phyloP scores from a whole-genome alignment of 2,797 vertebrate genomes.

The Hippopotamyrus pictus region DNA sequence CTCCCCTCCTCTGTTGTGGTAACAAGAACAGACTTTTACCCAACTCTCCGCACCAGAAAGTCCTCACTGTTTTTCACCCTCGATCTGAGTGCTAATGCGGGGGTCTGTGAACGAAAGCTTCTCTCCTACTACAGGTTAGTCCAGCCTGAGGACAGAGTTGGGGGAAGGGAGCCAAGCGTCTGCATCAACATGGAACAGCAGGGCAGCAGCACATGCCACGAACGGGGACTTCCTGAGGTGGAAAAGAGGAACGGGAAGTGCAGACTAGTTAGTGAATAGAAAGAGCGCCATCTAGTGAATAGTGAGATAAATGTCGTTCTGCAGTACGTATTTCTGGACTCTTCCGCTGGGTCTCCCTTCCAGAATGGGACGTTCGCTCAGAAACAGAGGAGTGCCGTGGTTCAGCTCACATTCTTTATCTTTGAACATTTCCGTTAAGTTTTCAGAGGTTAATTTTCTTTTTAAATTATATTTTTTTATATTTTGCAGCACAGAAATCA shows the following conservation, averaged over 20 bases:
- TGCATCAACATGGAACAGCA: neutral
- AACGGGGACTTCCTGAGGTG: neutral
- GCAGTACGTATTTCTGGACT: neutral
- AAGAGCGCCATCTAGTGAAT: neutral
- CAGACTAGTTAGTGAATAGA: neutral
- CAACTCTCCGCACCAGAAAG: neutral
- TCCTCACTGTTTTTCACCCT: neutral
- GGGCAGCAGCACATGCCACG: neutral
- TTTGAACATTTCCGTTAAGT: neutral
- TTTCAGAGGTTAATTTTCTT: neutral
- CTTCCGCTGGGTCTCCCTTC: neutral
- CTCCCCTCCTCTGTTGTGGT: neutral
- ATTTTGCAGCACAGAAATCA: neutral
- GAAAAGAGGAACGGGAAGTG: neutral
- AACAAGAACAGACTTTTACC: neutral
- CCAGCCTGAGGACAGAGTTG: conserved; percentile 24
- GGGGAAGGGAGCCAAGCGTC: neutral
- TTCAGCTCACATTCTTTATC: neutral
- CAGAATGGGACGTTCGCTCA: neutral
- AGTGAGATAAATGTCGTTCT: neutral
- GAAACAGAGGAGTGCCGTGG: neutral
- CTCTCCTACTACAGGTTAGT: conserved; percentile 29
- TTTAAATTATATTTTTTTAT: neutral
- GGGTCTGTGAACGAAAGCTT: neutral
- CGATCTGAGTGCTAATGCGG: neutral